Evolutionary conservation across 2,888 invertebrate species (phyloP).

Genomic region (Leptura quadrifasciata): DNA sequence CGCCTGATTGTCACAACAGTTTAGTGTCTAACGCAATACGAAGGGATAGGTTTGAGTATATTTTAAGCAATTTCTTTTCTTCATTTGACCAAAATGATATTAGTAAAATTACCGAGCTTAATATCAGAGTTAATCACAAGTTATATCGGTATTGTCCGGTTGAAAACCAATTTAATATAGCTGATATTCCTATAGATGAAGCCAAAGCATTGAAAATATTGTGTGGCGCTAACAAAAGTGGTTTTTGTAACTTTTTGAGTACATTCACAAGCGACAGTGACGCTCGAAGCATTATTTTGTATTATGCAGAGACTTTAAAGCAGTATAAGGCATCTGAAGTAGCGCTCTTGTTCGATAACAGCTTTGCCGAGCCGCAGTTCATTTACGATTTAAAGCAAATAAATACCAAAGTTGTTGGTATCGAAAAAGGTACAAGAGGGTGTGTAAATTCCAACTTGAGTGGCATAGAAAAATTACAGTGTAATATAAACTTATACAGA

Average conservation of each 20-base stretch:
- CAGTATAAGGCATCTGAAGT: not conserved
- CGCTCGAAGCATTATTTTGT: not conserved
- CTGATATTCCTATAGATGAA: not conserved
- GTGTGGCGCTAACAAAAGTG: not conserved
- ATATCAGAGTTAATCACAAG: not conserved
- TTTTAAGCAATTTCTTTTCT: conserved; percentile 1
- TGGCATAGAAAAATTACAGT: not conserved
- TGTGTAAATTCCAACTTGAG: not conserved
- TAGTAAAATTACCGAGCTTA: not conserved
- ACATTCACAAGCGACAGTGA: not conserved
- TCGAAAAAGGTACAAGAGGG: not conserved
- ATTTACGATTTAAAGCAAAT: not conserved
- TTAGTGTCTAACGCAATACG: not conserved
- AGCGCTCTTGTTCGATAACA: not conserved
- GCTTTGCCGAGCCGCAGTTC: not conserved
- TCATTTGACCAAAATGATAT: not conserved
- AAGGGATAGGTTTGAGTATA: conserved; percentile 13
- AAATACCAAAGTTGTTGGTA: not conserved
- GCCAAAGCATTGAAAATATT: not conserved
- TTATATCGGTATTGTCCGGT: not conserved
- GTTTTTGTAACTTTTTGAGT: not conserved
- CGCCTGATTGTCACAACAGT: not conserved
- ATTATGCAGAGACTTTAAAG: not conserved
- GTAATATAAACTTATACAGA: not conserved
- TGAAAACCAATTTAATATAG: not conserved